Percentiles rank a stretch among this genome's conserved stretches.
Evolutionary conservation across 2,113 vertebrate species (phyloP).

Genomic region (Triplophysa siluroides): DNA sequence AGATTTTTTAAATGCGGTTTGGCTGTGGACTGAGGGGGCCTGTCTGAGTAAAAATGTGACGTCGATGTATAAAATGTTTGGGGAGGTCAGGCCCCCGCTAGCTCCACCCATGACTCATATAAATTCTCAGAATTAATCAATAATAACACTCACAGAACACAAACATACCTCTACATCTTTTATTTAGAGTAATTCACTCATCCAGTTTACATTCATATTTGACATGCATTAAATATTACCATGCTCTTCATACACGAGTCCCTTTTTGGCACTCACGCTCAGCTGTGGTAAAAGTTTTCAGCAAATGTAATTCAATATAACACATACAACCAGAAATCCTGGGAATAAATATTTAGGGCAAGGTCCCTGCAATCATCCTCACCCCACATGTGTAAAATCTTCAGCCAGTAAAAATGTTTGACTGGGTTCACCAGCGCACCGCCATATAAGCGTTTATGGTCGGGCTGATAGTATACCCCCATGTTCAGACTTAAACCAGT

Average conservation of each 20-base stretch:
- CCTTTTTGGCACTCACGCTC: neutral
- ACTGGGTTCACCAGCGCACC: conserved; percentile 70
- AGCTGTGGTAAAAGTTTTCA: neutral
- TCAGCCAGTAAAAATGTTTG: conserved; percentile 61
- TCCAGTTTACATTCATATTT: neutral
- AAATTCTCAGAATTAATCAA: neutral
- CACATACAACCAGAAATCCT: neutral
- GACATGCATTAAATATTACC: neutral
- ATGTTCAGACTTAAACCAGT: conserved; percentile 82
- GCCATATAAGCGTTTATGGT: conserved; percentile 69
- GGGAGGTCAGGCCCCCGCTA: too few relatives aligned
- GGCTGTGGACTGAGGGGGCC: too few relatives aligned
- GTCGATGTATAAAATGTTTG: too few relatives aligned
- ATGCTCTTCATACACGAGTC: neutral
- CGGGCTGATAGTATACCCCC: conserved; percentile 75
- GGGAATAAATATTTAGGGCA: conserved; percentile 18
- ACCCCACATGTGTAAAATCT: conserved; percentile 50
- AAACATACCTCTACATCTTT: neutral
- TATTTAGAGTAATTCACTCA: neutral
- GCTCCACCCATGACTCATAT: too few relatives aligned
- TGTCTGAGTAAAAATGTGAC: too few relatives aligned
- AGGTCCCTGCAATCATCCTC: conserved; percentile 14
- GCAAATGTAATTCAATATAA: conserved; percentile 16
- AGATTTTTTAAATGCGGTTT: too few relatives aligned
- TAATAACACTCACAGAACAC: neutral